These are phyloP conservation scores for Leucoma salicis DNA, from an alignment of 2,888 invertebrate genomes.

Conservation along the genomic window DNA sequence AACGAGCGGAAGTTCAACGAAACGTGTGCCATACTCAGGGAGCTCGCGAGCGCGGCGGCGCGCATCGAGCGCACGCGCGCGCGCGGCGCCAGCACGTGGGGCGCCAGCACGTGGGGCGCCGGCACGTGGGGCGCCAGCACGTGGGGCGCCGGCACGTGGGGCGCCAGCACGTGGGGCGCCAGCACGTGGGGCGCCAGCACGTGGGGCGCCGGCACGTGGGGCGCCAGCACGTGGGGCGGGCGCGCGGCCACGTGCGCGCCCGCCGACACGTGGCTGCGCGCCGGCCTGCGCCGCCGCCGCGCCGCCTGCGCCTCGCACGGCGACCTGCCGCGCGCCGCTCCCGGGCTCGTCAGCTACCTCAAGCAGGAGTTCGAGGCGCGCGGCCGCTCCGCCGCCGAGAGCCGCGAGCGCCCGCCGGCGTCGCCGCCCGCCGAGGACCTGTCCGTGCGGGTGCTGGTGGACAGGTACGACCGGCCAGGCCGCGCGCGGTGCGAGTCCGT, in stretches of 20 bases:
- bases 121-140: no score
- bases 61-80: constrained; percentile 61
- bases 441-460: constrained; percentile 89
- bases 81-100: constrained; percentile 65
- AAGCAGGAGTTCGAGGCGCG: constrained; percentile 93
- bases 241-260: constrained; percentile 85
- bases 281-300: constrained; percentile 65
- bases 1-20: constrained; percentile 74
- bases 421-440: constrained; percentile 85
- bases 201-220: constrained; percentile 61
- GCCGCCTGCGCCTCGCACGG: constrained; percentile 65
- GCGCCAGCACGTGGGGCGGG: constrained; percentile 68
- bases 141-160: no score
- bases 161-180: no score
- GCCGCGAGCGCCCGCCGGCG: constrained; percentile 75
- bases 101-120: no score
- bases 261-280: constrained; percentile 79
- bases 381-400: constrained; percentile 31
- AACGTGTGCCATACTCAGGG: constrained; percentile 84
- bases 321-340: constrained; percentile 62
- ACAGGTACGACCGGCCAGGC: constrained; percentile 84
- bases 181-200: no score
- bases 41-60: constrained; percentile 73
- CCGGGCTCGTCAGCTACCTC: constrained; percentile 91
- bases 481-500: constrained; percentile 38